Percentiles rank a stretch among this genome's conserved stretches.
Conservation (phyloP, 2,888 invertebrate species). For the Fissipunctia ypsillon region DNA sequence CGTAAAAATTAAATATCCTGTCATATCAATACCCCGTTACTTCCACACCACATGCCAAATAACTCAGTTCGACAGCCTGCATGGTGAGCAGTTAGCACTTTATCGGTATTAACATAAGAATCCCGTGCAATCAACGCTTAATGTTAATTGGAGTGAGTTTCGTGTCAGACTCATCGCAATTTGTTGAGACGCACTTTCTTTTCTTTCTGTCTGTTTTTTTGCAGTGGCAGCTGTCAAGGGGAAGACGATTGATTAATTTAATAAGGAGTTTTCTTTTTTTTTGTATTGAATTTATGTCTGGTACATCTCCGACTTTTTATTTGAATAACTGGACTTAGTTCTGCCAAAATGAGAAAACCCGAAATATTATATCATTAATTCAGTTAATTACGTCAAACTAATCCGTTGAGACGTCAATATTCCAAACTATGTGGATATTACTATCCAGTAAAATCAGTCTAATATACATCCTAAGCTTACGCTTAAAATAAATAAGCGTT, state of each 20-base stretch:
- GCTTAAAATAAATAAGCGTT: not conserved
- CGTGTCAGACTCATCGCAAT: conserved; percentile 39
- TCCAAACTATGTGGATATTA: not conserved
- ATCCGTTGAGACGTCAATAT: not conserved
- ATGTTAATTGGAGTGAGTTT: conserved; percentile 51
- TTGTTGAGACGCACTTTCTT: conserved; percentile 44
- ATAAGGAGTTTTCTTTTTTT: not conserved
- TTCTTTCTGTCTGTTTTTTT: conserved; percentile 2
- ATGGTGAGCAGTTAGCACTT: conserved; percentile 9
- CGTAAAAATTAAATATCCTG: not conserved
- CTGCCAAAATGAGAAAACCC: not conserved
- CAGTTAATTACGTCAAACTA: not conserved
- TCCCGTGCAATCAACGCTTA: conserved; percentile 53
- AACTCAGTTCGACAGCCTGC: conserved; percentile 32
- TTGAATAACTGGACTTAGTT: not conserved
- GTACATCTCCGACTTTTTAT: not conserved
- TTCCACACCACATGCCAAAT: conserved; percentile 13
- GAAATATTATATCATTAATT: too few relatives aligned
- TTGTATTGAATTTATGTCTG: not conserved
- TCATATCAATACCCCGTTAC: conserved; percentile 16
- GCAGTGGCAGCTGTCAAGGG: conserved; percentile 3
- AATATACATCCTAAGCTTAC: too few relatives aligned
- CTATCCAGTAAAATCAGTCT: not conserved
- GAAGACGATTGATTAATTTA: not conserved
- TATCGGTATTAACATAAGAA: conserved; percentile 63